Percentiles rank a stretch among this genome's conserved stretches.
These are phyloP conservation scores for Tinea semifulvella DNA, from an alignment of 2,888 invertebrate genomes.

Conservation along the genomic window DNA sequence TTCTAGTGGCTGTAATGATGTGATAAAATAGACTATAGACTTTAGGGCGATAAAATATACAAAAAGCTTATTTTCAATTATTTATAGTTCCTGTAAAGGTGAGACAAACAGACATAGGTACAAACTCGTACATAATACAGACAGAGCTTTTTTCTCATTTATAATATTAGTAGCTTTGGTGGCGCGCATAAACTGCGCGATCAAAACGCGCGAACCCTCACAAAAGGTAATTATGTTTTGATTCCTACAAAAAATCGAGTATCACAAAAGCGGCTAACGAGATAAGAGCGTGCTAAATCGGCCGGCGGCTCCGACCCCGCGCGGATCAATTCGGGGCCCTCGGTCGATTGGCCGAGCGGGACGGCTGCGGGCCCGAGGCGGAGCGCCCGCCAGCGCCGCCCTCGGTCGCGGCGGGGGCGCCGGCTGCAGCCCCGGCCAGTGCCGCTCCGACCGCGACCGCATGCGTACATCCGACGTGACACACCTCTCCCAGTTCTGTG, in stretches of 20 bases:
- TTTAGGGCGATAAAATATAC: too few relatives aligned
- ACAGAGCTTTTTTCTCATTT: too few relatives aligned
- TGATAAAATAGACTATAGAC: too few relatives aligned
- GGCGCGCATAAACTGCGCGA: conserved; percentile 59
- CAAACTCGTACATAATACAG: too few relatives aligned
- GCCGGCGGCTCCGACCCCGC: conserved; percentile 30
- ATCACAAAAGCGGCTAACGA: conserved; percentile 68
- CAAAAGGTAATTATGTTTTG: conserved; percentile 68
- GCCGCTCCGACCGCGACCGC: conserved; percentile 59
- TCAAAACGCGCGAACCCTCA: conserved; percentile 64
- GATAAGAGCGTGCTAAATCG: conserved; percentile 68
- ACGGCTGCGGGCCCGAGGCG: conserved; percentile 30
- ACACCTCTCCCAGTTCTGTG: conserved; percentile 39
- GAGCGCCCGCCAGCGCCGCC: conserved; percentile 23
- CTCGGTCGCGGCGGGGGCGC: conserved; percentile 5
- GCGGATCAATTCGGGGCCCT: conserved; percentile 53
- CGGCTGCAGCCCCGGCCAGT: conserved; percentile 31
- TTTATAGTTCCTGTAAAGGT: too few relatives aligned
- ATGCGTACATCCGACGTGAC: conserved; percentile 51
- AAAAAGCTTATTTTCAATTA: too few relatives aligned
- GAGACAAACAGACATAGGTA: too few relatives aligned
- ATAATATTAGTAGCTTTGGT: conserved; percentile 34
- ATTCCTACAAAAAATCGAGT: conserved; percentile 63
- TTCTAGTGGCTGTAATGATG: too few relatives aligned
- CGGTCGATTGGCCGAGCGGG: conserved; percentile 60